These are phyloP conservation scores for Timandra comae DNA, from an alignment of 2,888 invertebrate species.

Conservation along the genomic window DNA sequence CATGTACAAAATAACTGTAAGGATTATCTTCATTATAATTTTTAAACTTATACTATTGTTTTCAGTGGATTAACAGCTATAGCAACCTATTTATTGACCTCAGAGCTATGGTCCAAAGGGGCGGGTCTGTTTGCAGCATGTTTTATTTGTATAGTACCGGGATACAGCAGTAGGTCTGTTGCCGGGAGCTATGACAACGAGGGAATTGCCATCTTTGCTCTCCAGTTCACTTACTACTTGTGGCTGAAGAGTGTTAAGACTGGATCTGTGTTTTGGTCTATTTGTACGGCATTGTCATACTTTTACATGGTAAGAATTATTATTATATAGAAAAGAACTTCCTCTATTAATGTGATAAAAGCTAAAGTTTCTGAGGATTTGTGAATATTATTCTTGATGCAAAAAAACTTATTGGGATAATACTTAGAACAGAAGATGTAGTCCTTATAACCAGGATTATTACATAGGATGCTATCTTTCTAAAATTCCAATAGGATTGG, in stretches of 20 bases:
- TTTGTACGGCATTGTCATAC: constrained; percentile 95
- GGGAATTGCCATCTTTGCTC: constrained; percentile 99
- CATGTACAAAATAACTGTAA: too few relatives aligned
- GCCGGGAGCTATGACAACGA: constrained; percentile 99
- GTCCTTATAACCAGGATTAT: too few relatives aligned
- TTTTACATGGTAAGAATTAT: constrained; percentile 96
- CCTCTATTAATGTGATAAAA: too few relatives aligned
- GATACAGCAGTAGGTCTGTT: constrained; percentile 98
- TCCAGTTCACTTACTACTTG: constrained; percentile 98
- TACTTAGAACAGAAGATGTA: too few relatives aligned
- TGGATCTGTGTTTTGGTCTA: constrained; percentile 97
- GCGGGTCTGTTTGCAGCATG: constrained; percentile 99
- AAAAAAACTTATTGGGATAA: too few relatives aligned
- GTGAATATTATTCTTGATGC: too few relatives aligned
- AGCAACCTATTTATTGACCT: constrained; percentile 97
- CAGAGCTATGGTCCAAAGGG: constrained; percentile 97
- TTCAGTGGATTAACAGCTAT: constrained; percentile 97
- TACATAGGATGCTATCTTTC: too few relatives aligned
- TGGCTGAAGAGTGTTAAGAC: constrained; percentile 99
- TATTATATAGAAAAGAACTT: too few relatives aligned
- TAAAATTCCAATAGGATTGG: too few relatives aligned
- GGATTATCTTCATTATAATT: too few relatives aligned
- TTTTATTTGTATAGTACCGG: constrained; percentile 99
- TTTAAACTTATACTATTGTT: too few relatives aligned
- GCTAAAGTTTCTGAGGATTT: too few relatives aligned